These are phyloP conservation scores for Chelidonichthys spinosus DNA, from an alignment of 2,797 vertebrate genomes.

Conservation along the genomic window DNA sequence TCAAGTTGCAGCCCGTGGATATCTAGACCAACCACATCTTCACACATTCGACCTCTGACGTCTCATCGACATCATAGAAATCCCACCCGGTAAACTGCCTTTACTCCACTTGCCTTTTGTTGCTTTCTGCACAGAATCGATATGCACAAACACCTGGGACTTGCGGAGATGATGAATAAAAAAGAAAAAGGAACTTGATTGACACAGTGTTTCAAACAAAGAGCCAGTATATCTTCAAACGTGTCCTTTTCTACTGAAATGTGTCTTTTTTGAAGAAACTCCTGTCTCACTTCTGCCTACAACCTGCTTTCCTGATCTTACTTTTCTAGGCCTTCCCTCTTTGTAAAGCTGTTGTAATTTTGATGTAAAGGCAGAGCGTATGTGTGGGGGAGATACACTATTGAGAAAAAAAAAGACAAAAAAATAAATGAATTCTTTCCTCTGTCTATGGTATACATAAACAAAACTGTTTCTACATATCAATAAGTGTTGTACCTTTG, in stretches of 20 bases:
- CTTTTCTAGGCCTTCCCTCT: slow-evolving; percentile 85
- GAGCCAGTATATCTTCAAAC: slow-evolving; percentile 65
- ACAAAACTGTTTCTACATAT: slow-evolving; percentile 89
- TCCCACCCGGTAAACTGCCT: slow-evolving; percentile 63
- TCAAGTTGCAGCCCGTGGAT: slow-evolving; percentile 43
- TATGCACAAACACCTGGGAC: slow-evolving; percentile 60
- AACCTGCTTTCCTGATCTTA: slow-evolving; percentile 70
- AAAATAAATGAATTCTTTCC: slow-evolving; percentile 73
- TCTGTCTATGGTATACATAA: slow-evolving; percentile 82
- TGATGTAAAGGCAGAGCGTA: slow-evolving; percentile 81
- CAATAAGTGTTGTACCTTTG: slow-evolving; percentile 95
- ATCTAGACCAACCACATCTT: slow-evolving; percentile 20
- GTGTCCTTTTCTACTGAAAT: slow-evolving; percentile 73
- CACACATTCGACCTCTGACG: slow-evolving; percentile 35
- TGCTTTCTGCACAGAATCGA: slow-evolving; percentile 56
- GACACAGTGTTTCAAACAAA: slow-evolving; percentile 49
- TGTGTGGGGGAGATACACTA: slow-evolving; percentile 66
- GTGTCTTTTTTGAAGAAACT: slow-evolving; percentile 63
- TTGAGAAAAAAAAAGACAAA: slow-evolving; percentile 72
- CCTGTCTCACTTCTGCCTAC: slow-evolving; percentile 63
- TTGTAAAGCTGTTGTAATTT: slow-evolving; percentile 89
- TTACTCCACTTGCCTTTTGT: slow-evolving; percentile 69
- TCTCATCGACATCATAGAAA: slow-evolving; percentile 28
- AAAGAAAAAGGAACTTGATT: slow-evolving; percentile 46
- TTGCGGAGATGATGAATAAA: slow-evolving; percentile 39